These are phyloP conservation scores for Himalopsyche kuldschensis DNA, from an alignment of 2,888 invertebrate species.

Conservation along the genomic window DNA sequence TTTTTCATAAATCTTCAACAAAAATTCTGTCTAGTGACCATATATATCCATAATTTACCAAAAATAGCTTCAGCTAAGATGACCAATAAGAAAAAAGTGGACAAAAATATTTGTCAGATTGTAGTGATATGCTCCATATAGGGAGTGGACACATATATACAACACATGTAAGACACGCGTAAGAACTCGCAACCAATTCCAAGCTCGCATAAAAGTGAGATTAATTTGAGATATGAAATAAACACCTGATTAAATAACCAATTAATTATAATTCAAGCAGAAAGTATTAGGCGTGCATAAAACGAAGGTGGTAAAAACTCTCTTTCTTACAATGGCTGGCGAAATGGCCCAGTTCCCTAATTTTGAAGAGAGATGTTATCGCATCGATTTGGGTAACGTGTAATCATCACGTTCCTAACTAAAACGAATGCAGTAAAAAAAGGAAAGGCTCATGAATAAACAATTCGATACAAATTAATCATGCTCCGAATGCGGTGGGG, in stretches of 20 bases:
- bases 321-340: background rate
- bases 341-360: background rate
- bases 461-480: constrained; percentile 22
- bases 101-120: no score
- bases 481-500: background rate
- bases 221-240: background rate
- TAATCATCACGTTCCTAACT: constrained; percentile 1
- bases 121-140: no score
- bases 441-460: constrained; percentile 14
- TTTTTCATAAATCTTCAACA: no score
- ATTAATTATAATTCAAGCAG: background rate
- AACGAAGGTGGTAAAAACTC: background rate
- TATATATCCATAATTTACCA: no score
- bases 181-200: no score
- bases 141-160: no score
- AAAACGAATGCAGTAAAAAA: background rate
- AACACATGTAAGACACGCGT: no score
- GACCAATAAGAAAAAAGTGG: no score
- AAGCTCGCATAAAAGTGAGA: background rate
- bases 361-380: background rate
- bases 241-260: background rate
- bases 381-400: background rate
- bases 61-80: no score
- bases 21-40: no score
- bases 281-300: background rate